A percentile compares a stretch with the other conserved stretches of the same genome.
Conservation (phyloP, 2,888 invertebrate species). For the Temnothorax rugatulus region DNA sequence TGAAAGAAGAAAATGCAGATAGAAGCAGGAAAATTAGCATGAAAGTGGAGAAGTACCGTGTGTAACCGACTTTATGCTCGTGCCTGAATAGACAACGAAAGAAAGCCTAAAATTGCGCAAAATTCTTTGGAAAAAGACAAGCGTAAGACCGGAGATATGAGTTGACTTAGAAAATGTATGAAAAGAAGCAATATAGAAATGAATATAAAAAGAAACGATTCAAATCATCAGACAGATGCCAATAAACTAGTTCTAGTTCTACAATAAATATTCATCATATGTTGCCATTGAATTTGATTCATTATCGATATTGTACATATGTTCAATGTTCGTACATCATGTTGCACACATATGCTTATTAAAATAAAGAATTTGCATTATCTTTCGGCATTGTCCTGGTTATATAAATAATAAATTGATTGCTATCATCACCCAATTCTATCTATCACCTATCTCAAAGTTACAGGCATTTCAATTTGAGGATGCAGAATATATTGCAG, state of each 20-base stretch:
- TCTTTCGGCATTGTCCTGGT: not conserved
- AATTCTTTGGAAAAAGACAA: slow-evolving; percentile 37
- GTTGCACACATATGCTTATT: not conserved
- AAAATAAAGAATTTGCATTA: not conserved
- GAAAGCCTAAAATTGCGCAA: slow-evolving; percentile 29
- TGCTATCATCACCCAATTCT: not conserved
- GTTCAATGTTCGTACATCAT: not conserved
- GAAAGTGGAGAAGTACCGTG: slow-evolving; percentile 71
- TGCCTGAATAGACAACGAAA: slow-evolving; percentile 36
- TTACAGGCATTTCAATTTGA: not conserved
- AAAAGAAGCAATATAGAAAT: not conserved
- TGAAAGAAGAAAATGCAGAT: slow-evolving; percentile 46
- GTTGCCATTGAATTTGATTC: not conserved
- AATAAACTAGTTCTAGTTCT: not conserved
- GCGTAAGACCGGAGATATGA: not conserved
- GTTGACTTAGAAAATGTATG: not conserved
- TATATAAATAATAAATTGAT: slow-evolving; percentile 14
- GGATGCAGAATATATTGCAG: not conserved
- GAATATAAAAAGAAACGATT: not conserved
- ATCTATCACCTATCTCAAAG: not conserved
- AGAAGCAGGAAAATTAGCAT: slow-evolving; percentile 71
- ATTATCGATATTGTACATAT: not conserved
- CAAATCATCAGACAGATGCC: no score
- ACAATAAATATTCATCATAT: not conserved
- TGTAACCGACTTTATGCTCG: slow-evolving; percentile 53